Percentiles rank a stretch among this genome's conserved stretches.
These are phyloP conservation scores for Ariopsis seemanni DNA, from an alignment of 2,113 vertebrate species.

Conservation along the genomic window DNA sequence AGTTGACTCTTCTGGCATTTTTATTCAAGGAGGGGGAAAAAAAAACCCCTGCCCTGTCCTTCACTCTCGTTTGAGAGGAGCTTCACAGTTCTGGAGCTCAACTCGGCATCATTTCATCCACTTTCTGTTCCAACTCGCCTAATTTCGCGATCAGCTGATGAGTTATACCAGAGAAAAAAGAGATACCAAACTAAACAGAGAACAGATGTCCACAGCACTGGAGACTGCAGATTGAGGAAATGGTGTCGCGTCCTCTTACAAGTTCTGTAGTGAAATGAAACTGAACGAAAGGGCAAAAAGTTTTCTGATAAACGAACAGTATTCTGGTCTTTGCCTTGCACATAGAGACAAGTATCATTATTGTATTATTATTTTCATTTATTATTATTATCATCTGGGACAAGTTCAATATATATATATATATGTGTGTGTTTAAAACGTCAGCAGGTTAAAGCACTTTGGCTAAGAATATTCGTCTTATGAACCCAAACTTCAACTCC, in stretches of 20 bases:
- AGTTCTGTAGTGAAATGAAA: background rate
- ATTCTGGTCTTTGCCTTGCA: constrained; percentile 9
- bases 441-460: background rate
- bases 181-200: background rate
- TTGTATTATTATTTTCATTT: background rate
- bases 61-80: too few species aligned
- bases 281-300: background rate
- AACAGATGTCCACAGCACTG: background rate
- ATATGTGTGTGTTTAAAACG: background rate
- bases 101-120: background rate
- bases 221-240: background rate
- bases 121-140: too few species aligned
- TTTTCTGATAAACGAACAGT: background rate
- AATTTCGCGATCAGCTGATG: background rate
- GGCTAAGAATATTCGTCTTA: background rate
- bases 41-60: background rate
- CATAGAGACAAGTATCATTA: background rate
- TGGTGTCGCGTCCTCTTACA: too few species aligned
- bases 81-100: background rate
- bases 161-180: background rate
- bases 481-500: constrained; percentile 34
- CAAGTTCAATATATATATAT: background rate
- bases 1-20: background rate
- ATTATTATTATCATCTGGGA: background rate
- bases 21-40: background rate